Percentiles rank a stretch among this genome's conserved stretches.
These are phyloP conservation scores for Eupithecia insigniata DNA, from an alignment of 2,888 invertebrate species.

Conservation along the genomic window DNA sequence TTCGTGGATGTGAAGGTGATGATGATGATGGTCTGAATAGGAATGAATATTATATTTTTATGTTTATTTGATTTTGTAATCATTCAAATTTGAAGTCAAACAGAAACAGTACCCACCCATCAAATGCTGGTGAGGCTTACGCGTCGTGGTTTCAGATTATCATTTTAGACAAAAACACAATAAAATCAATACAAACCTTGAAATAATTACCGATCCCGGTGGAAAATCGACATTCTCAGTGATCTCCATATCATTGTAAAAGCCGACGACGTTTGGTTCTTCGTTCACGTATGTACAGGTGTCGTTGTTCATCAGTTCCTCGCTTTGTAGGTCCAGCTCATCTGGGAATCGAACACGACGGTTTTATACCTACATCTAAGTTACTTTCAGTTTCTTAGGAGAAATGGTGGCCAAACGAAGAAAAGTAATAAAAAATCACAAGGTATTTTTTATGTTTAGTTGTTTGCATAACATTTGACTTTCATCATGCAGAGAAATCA, in stretches of 20 bases:
- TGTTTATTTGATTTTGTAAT: not conserved
- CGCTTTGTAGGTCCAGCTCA: slow-evolving; percentile 76
- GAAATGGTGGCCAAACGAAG: too few species aligned
- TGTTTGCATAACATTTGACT: too few species aligned
- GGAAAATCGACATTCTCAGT: slow-evolving; percentile 91
- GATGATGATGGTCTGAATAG: not conserved
- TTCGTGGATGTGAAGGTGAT: not conserved
- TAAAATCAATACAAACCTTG: slow-evolving; percentile 71
- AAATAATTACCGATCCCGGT: slow-evolving; percentile 87
- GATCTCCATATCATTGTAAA: slow-evolving; percentile 91
- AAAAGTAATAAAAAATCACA: too few species aligned
- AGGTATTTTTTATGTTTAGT: too few species aligned
- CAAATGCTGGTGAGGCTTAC: not conserved
- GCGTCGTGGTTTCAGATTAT: not conserved
- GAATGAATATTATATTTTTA: too few species aligned
- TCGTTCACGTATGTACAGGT: slow-evolving; percentile 91
- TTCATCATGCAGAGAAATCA: too few species aligned
- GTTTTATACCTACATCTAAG: too few species aligned
- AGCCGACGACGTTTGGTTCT: slow-evolving; percentile 91
- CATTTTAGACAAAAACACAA: not conserved
- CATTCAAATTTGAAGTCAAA: too few species aligned
- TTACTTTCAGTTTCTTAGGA: too few species aligned
- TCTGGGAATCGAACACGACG: slow-evolving; percentile 60
- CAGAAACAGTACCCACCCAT: too few species aligned
- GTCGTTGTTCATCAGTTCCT: slow-evolving; percentile 85